phyloP scores from a whole-genome alignment of 1,140 invertebrate genomes.

The Tetragonula clypearis region DNA sequence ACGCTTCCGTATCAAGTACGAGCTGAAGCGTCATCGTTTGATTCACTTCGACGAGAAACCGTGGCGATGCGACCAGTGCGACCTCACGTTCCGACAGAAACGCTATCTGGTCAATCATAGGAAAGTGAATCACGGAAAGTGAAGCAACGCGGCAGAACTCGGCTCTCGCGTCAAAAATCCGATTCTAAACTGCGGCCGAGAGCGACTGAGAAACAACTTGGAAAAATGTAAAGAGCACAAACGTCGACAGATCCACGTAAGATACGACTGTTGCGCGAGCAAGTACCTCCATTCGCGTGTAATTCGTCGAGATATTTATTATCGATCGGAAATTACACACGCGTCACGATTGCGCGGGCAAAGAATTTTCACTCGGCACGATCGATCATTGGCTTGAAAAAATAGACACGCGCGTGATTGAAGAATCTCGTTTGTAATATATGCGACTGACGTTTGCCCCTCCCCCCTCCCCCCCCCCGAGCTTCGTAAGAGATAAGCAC shows the following conservation, averaged over 20 bases:
- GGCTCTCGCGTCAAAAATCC: conserved; percentile 62
- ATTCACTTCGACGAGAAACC: conserved; percentile 82
- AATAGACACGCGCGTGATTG: conserved; percentile 65
- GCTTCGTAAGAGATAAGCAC: conserved; percentile 68
- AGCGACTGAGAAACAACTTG: background rate
- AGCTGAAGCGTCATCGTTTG: conserved; percentile 83
- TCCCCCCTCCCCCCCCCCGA: conserved; percentile 61
- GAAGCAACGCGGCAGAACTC: conserved; percentile 65
- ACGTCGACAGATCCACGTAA: conserved; percentile 66
- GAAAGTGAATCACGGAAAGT: conserved; percentile 77
- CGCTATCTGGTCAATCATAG: conserved; percentile 81
- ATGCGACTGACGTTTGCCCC: conserved; percentile 70
- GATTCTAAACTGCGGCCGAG: background rate
- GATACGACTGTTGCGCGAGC: conserved; percentile 78
- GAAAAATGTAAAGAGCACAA: background rate
- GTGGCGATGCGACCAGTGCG: conserved; percentile 79
- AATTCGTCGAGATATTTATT: conserved; percentile 76
- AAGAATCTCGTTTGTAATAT: conserved; percentile 71
- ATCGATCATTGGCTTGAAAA: conserved; percentile 67
- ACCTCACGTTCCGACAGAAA: conserved; percentile 79
- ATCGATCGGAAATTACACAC: conserved; percentile 43
- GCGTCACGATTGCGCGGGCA: conserved; percentile 60
- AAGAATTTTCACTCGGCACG: conserved; percentile 25
- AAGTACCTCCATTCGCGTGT: conserved; percentile 75
- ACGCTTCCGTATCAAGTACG: conserved; percentile 83